phyloP scores from a whole-genome alignment of 2,113 vertebrate species.

The Pygoscelis adeliae region DNA sequence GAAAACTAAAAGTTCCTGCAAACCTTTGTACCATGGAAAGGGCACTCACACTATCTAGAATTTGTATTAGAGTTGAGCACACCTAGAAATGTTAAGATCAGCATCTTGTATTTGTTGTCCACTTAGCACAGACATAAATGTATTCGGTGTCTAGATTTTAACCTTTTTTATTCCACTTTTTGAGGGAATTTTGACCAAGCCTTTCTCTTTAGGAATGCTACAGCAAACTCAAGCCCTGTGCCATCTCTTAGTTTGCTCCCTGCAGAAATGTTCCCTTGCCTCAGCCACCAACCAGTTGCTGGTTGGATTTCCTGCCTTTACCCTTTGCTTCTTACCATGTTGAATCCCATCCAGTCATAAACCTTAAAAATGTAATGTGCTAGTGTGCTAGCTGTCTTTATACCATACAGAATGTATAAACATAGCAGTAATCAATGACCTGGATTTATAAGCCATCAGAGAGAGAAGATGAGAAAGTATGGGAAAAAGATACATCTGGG shows the following conservation, averaged over 20 bases:
- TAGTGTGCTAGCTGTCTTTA: neutral
- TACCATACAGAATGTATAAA: neutral
- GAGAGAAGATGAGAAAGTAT: neutral
- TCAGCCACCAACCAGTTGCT: neutral
- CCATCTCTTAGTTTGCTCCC: neutral
- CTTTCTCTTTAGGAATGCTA: neutral
- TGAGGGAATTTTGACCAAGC: neutral
- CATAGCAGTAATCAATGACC: neutral
- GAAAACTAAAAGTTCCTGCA: neutral
- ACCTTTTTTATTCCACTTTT: neutral
- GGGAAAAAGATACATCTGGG: neutral
- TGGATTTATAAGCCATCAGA: neutral
- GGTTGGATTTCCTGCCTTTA: neutral
- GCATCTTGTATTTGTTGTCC: neutral
- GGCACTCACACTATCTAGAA: neutral
- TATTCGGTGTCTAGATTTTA: neutral
- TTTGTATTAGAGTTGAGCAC: neutral
- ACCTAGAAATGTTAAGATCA: neutral
- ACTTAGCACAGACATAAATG: neutral
- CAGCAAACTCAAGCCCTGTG: neutral
- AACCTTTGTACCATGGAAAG: neutral
- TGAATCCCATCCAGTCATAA: neutral
- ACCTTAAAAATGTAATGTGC: neutral
- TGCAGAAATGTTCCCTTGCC: neutral
- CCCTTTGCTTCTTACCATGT: neutral